Base-by-base conservation (phyloP, 2,113 vertebrate genomes). In the Glaucomys volans region DNA sequence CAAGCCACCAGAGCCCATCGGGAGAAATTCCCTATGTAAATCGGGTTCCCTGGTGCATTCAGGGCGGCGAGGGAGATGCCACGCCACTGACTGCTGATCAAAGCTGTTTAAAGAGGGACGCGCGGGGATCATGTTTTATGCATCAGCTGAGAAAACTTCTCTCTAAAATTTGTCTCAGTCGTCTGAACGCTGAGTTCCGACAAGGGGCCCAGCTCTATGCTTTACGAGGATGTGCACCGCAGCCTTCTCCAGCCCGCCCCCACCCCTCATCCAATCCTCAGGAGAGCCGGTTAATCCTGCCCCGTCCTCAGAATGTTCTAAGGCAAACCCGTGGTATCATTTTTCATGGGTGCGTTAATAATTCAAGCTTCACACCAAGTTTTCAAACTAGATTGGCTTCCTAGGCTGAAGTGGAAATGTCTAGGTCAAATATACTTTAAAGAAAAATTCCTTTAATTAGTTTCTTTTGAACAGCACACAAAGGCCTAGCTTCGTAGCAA, bases 381-480 rank as follows among this genome's bases (percentile, higher is more conserved):
- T 96, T 97, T 91, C 91, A 90, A 77, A 85, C 94, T 86, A 79
- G 87, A 96, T 93, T 92, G 91, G 77, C 94, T 95, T 95, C 62
- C 69, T 62, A 71, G 83, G 69, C 87, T 0, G 17, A 95, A 59
- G 64, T 44, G 72, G 82, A 94, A 95, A 96, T 8, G 96, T 94
- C 97, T 92, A 66, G 80, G 95, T 94, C 94, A 97, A 95, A 95
- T 30, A 90, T 37, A 77, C 93, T 97, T 97, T 96, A 94, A 97
- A 97, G 96, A 95, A 96, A 97, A 95, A 86, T 95, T 87, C 80
- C 90, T 97, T 94, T 97, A 97, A 97, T 97, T 96, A 96, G 94
- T 92, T 97, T 95, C 67, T 76, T 97, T 97, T 97, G 96, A 97
- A 96, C 40, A 64, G 4, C 17, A 54, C 83, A 93, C 92, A 97